Conservation (phyloP, 1,140 invertebrate species). For the Euglossa dilemma region DNA sequence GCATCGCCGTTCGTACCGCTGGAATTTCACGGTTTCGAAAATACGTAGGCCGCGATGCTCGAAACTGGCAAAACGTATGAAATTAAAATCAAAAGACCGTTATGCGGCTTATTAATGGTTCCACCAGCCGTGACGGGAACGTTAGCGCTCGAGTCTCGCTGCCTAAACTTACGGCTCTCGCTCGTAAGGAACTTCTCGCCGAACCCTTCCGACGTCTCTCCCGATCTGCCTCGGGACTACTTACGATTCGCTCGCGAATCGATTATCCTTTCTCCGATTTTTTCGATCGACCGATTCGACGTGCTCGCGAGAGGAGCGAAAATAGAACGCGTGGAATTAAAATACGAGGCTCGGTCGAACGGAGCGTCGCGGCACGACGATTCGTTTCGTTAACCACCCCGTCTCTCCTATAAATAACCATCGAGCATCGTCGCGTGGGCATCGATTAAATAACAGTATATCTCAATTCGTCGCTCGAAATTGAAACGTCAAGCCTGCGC, state of each 20-base stretch:
- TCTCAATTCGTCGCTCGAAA: slow-evolving; percentile 17
- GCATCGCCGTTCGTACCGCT: neutral
- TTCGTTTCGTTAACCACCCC: too few species aligned
- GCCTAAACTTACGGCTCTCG: neutral
- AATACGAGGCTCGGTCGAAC: too few species aligned
- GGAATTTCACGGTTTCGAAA: slow-evolving; percentile 28
- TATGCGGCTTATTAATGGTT: slow-evolving; percentile 23
- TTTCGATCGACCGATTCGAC: too few species aligned
- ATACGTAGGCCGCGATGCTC: neutral
- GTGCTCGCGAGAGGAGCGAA: too few species aligned
- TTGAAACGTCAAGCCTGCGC: neutral
- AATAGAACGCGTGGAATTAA: too few species aligned
- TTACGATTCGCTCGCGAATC: too few species aligned
- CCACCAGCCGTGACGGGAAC: slow-evolving; percentile 9
- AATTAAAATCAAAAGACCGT: slow-evolving; percentile 29
- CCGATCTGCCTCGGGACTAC: too few species aligned
- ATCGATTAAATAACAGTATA: slow-evolving; percentile 25
- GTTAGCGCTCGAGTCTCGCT: neutral
- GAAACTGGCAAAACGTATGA: slow-evolving; percentile 26
- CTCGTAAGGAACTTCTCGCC: neutral
- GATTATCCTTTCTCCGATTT: too few species aligned
- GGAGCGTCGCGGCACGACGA: too few species aligned
- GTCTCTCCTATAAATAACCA: neutral
- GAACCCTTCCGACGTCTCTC: too few species aligned
- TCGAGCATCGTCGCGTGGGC: too few species aligned